Base-by-base conservation (phyloP, 2,113 vertebrate species). In the Heterochromis multidens region DNA sequence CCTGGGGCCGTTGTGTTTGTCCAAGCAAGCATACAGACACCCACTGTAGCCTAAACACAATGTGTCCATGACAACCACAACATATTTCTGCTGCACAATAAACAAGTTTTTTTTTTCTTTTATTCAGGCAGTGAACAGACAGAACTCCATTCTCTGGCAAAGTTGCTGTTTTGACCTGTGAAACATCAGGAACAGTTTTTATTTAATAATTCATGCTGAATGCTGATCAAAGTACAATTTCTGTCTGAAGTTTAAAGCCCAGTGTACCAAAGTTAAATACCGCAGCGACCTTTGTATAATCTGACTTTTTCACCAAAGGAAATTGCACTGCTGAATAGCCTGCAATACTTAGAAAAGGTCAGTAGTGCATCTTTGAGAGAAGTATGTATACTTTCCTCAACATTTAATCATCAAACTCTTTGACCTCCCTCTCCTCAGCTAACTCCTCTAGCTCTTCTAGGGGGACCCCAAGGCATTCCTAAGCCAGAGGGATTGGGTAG, bases 301-400 rank as follows among this genome's bases (percentile, higher is more conserved):
- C 77, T 74, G 52, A 58, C 43, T 80, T 84, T 90, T 79, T 25
- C 14, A 62, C 27, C 33, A 52, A 59, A 88, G 1, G 17, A 76
- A 87, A 74, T 29, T 49, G 67, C 29, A 29, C 40, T 29, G 25
- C 12, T 43, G 16, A 72, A 72, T 49, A 72, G 9, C 10, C 19
- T 56, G 61, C 74, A 82, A 87, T 85, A 70, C 37, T 29, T 37
- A 25, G 29, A 78, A 93, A 93, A 93, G 74, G 86, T 87, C 81
- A 91, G 59, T 82, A 21, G 85, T 72, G 67, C 13, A 7, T 88
- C 60, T 82, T 14, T 86, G 43, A 87, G 79, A 59, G 31, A 19
- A 87, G 16, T n/a, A 31, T 60, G 12, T 80, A 40, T 79, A 72
- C 61, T n/a, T 83, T 52, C 5, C 14, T 56, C 1, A 77, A 77